phyloP scores from a whole-genome alignment of 2,888 invertebrate genomes.

The Lasioglossum zephyrum region DNA sequence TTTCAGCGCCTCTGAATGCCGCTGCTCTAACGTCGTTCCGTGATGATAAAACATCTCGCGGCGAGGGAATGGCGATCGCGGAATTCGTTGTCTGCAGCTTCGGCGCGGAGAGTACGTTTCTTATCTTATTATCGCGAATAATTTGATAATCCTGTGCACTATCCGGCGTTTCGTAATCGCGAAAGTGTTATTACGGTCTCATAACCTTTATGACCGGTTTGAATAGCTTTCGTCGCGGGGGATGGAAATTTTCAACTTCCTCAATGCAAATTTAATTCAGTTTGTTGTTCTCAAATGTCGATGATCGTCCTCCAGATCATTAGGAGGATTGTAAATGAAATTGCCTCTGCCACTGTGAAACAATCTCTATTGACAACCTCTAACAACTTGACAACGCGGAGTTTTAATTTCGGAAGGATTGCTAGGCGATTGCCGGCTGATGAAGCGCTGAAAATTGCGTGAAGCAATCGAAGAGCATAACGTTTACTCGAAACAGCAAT shows the following conservation, averaged over 20 bases:
- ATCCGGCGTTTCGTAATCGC: neutral
- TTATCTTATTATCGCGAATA: neutral
- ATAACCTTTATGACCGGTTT: neutral
- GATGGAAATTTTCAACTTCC: neutral
- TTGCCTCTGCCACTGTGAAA: neutral
- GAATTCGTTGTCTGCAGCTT: neutral
- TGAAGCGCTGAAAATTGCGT: neutral
- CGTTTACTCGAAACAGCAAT: neutral
- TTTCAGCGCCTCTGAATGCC: slow-evolving; percentile 10
- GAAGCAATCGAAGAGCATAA: neutral
- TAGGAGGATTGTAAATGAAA: neutral
- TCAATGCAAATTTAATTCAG: neutral
- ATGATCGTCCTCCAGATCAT: neutral
- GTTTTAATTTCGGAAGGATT: neutral
- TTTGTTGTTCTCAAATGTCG: neutral
- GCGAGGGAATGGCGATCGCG: neutral
- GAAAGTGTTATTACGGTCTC: neutral
- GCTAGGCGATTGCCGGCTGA: neutral
- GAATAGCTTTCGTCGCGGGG: neutral
- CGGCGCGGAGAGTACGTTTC: neutral
- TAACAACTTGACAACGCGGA: neutral
- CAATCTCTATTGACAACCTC: neutral
- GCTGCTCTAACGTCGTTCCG: neutral
- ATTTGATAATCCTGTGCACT: neutral
- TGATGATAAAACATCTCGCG: neutral